These are phyloP conservation scores for Probaryconus sp. DNA, from an alignment of 1,140 invertebrate species.

Conservation along the genomic window DNA sequence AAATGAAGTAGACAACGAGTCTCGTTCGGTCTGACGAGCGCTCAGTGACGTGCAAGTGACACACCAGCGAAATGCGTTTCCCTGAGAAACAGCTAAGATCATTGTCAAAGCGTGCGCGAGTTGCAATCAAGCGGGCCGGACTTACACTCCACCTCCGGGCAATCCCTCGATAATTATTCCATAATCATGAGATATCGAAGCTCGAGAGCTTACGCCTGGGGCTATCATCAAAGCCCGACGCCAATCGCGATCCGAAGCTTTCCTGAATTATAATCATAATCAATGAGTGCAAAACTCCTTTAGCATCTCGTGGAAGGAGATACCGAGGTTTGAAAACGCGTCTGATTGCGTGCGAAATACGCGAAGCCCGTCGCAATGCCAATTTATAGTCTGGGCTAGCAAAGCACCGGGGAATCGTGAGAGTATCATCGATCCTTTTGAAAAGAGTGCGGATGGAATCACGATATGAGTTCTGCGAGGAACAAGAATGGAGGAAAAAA, in stretches of 20 bases:
- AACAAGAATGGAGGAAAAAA: slow-evolving; percentile 8
- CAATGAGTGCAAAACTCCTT: slow-evolving; percentile 39
- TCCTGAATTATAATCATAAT: slow-evolving; percentile 54
- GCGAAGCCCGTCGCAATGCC: slow-evolving; percentile 1
- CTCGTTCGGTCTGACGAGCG: slow-evolving; percentile 41
- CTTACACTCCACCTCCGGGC: slow-evolving; percentile 61
- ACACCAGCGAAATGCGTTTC: background rate
- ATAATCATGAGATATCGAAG: slow-evolving; percentile 69
- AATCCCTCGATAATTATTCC: slow-evolving; percentile 46
- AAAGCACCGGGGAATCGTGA: slow-evolving; percentile 4
- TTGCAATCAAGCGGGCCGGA: slow-evolving; percentile 33
- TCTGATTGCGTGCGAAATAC: slow-evolving; percentile 42
- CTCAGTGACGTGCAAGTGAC: slow-evolving; percentile 62
- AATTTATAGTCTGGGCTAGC: slow-evolving; percentile 33
- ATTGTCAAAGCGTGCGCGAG: slow-evolving; percentile 8
- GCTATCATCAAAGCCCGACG: slow-evolving; percentile 46
- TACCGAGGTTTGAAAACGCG: background rate
- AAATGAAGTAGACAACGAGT: slow-evolving; percentile 10
- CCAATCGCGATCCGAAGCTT: slow-evolving; percentile 39
- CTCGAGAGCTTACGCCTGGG: slow-evolving; percentile 48
- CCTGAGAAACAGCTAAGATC: background rate
- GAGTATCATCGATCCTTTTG: slow-evolving; percentile 43
- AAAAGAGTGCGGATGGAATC: slow-evolving; percentile 32
- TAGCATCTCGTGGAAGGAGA: slow-evolving; percentile 1
- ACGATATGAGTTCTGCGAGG: slow-evolving; percentile 15